phyloP scores from a whole-genome alignment of 2,888 invertebrate species.

The Eristalis pertinax region DNA sequence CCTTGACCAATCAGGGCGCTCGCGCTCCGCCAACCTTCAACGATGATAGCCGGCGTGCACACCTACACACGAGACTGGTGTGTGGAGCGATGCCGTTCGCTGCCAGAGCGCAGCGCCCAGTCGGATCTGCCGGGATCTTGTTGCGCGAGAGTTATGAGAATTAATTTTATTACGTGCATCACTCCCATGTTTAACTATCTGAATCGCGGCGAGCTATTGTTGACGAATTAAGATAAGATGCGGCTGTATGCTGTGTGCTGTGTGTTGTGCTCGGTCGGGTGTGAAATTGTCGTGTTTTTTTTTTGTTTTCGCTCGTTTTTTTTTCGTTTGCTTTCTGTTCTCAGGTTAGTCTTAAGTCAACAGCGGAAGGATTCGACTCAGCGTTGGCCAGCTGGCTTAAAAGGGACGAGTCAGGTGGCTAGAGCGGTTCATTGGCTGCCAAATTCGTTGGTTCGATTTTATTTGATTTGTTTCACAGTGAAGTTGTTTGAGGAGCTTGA shows the following conservation, averaged over 20 bases:
- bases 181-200: constrained; percentile 51
- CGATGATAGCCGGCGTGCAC: constrained; percentile 55
- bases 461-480: too few species aligned
- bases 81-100: constrained; percentile 20
- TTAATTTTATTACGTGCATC: constrained; percentile 56
- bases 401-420: too few species aligned
- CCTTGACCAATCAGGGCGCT: constrained; percentile 70
- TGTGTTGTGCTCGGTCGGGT: constrained; percentile 12
- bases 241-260: too few species aligned
- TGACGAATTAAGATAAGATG: constrained; percentile 34
- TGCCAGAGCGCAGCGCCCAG: background rate
- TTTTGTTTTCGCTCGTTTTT: background rate
- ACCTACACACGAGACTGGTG: constrained; percentile 48
- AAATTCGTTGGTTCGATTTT: too few species aligned
- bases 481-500: too few species aligned
- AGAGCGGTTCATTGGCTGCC: too few species aligned
- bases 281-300: constrained; percentile 10
- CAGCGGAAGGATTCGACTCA: background rate
- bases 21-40: constrained; percentile 42
- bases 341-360: background rate
- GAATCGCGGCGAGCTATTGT: constrained; percentile 18
- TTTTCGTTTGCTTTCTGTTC: background rate
- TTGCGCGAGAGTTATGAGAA: constrained; percentile 53
- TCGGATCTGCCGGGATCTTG: constrained; percentile 12
- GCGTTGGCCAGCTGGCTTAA: too few species aligned